Percentiles rank a stretch among this genome's conserved stretches.
These are phyloP conservation scores for Rhea pennata DNA, from an alignment of 2,113 vertebrate species.

Conservation along the genomic window DNA sequence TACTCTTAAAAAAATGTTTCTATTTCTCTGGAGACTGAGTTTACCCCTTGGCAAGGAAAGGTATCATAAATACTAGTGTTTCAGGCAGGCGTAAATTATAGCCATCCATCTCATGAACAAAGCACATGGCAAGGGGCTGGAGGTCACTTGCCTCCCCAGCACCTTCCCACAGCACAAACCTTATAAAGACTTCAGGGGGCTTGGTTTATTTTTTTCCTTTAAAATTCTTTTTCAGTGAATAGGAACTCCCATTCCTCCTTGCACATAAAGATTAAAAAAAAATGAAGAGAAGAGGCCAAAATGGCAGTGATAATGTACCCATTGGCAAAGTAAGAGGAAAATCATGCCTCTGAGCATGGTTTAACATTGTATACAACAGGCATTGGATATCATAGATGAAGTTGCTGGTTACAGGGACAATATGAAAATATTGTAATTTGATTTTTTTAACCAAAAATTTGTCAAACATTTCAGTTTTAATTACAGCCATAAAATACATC, in stretches of 20 bases:
- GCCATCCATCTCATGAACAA: conserved; percentile 51
- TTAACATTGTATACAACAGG: background rate
- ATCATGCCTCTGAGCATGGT: background rate
- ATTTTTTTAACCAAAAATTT: background rate
- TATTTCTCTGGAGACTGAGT: conserved; percentile 16
- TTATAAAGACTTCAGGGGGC: background rate
- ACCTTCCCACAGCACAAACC: background rate
- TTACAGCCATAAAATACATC: background rate
- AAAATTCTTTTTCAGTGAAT: background rate
- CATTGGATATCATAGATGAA: background rate
- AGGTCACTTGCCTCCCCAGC: conserved; percentile 10
- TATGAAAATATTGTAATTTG: background rate
- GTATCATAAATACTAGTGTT: conserved; percentile 21
- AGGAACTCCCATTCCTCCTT: background rate
- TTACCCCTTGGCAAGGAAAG: conserved; percentile 46
- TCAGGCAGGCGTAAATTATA: conserved; percentile 64
- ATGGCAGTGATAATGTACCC: background rate
- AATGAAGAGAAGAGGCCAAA: conserved; percentile 1
- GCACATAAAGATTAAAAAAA: background rate
- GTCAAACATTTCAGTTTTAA: background rate
- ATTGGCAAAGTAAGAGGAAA: background rate
- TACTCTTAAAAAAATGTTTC: background rate
- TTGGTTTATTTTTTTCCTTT: background rate
- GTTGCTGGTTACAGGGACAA: background rate
- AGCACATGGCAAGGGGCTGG: background rate